Evolutionary conservation across 2,888 invertebrate species (phyloP).

Genomic region (Idaea aversata): DNA sequence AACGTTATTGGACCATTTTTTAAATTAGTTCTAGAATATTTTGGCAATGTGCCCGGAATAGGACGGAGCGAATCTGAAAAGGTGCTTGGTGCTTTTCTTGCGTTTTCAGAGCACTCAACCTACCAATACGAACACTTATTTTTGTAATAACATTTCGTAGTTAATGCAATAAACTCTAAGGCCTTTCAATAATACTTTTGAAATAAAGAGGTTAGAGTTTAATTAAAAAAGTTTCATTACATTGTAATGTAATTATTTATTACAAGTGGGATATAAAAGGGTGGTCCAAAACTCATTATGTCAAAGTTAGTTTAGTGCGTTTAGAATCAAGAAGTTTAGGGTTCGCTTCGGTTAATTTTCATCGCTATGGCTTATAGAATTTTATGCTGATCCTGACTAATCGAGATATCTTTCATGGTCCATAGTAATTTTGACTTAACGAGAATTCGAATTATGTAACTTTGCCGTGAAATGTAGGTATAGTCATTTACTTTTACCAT

Average conservation of each 20-base stretch:
- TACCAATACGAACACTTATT: neutral
- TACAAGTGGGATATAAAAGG: neutral
- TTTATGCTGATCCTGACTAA: neutral
- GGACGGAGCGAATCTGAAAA: neutral
- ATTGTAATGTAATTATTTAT: neutral
- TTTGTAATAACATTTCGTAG: neutral
- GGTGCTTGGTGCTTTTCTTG: neutral
- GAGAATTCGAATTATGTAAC: neutral
- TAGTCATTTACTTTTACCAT: neutral
- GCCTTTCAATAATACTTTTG: neutral
- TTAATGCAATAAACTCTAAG: neutral
- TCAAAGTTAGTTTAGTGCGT: neutral
- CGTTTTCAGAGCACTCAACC: neutral
- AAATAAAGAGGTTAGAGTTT: neutral
- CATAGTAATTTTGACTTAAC: neutral
- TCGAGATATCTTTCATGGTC: too few relatives aligned
- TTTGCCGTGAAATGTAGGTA: neutral
- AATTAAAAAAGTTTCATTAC: neutral
- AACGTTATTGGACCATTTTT: neutral
- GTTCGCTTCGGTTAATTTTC: neutral
- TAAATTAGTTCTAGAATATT: neutral
- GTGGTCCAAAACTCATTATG: neutral
- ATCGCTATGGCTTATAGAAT: neutral
- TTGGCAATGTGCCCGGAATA: neutral
- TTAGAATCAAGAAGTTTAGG: neutral